Base-by-base conservation (phyloP, 2,888 invertebrate genomes). In the Elegia similella region DNA sequence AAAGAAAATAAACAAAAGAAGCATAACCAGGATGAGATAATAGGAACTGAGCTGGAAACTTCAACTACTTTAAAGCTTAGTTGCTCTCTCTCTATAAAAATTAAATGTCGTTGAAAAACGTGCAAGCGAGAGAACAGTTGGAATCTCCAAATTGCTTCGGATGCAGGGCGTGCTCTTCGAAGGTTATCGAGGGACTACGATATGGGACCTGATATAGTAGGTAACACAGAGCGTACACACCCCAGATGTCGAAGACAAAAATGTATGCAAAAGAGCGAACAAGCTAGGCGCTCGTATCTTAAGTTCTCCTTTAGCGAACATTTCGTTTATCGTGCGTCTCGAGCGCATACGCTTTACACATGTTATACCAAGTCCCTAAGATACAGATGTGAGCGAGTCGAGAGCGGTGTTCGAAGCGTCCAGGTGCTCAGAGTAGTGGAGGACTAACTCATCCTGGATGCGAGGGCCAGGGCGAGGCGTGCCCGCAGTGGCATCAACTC, bases 381-480 rank as follows among this genome's bases (percentile, higher is more conserved):
- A 42, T 38, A 52, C 29, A 53, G 7, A 23, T 42, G 56, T 56
- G 48, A 48, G 56, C 23, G 12, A 56, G 68, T 73, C 69, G 71
- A 75, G 73, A 76, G 73, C 70, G 69, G 82, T 81, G 83, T 73
- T 62, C 61, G 75, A 83, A 84, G 84, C 84, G 70, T 87, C 85
- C 87, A 82, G 79, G 84, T 86, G 85, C 83, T 73, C 74, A 75
- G 83, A 82, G 80, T 84, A 87, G 79, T 86, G 84, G 77, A 75
- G 79, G 86, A 93, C 93, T 86, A 94, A 94, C 92, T 94, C 95
- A 94, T 93, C 84, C 89, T 88, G 87, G 88, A 84, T 69, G 88
- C 88, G 86, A 89, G 88, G 83, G 88, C 88, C 84, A 88, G 78
- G 73, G 89, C 88, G 84, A 89, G 82, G 77, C 87, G 89, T 67